A percentile compares a stretch with the other conserved stretches of the same genome.
Evolutionary conservation across 2,888 invertebrate genomes (phyloP).

Genomic region (Leptopilina myrica): DNA sequence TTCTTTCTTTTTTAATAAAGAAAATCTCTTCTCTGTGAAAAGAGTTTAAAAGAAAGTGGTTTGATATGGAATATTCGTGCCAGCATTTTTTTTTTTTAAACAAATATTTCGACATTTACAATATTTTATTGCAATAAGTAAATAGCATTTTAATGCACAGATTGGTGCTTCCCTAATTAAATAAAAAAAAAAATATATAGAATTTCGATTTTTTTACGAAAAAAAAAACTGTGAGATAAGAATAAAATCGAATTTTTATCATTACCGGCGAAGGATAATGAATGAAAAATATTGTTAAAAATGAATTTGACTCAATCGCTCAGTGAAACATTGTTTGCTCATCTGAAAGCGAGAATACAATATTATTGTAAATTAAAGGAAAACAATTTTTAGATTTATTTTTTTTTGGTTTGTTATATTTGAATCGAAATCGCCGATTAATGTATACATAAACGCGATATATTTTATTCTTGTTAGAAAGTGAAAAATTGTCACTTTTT

Average conservation of each 20-base stretch:
- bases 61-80: slow-evolving; percentile 15
- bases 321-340: slow-evolving; percentile 33
- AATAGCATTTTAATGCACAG: slow-evolving; percentile 36
- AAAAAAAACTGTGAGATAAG: slow-evolving; percentile 19
- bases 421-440: slow-evolving; percentile 15
- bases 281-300: neutral
- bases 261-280: neutral
- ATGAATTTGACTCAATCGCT: slow-evolving; percentile 27
- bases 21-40: slow-evolving; percentile 22
- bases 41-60: slow-evolving; percentile 31
- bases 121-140: slow-evolving; percentile 33
- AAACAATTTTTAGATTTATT: slow-evolving; percentile 25
- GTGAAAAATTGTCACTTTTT: neutral
- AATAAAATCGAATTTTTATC: slow-evolving; percentile 15
- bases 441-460: slow-evolving; percentile 12
- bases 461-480: slow-evolving; percentile 17
- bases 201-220: slow-evolving; percentile 35
- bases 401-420: slow-evolving; percentile 22
- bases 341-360: neutral
- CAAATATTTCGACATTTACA: slow-evolving; percentile 18
- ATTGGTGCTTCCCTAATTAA: slow-evolving; percentile 39
- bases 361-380: slow-evolving; percentile 10
- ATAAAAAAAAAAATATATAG: neutral
- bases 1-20: neutral
- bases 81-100: slow-evolving; percentile 19